Evolutionary conservation across 2,888 invertebrate species (phyloP), one percentile per base, ranked within the genome.

Genomic region (Argyresthia goedartella): DNA sequence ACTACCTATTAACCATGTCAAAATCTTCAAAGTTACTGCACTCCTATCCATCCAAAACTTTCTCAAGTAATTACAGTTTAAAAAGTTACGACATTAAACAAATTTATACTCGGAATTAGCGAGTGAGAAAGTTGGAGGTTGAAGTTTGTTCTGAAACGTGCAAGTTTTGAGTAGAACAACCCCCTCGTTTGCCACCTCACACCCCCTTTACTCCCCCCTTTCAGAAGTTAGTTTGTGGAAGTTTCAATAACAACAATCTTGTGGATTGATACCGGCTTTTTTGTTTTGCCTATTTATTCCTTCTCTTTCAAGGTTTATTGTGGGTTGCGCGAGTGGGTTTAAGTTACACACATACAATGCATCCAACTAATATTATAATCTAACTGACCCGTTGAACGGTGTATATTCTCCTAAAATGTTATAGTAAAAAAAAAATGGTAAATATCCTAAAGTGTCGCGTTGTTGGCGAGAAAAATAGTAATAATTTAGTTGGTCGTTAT

Each of bases 31-130:
- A 76, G 69, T 75, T 70, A 59, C 57, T 76, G 73, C 69, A 69
- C 74, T 78, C 71, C 72, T 77, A 81, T 82, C 74, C 73, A 79
- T 81, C 71, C 67, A 66, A 11, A 77, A 81, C 68, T 81, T 77
- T 65, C 65, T 69, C 71, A 69, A 73, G 80, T 82, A 82, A 84
- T 85, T 81, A 82, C 77, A 76, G 81, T 81, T 84, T 78, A 84
- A 82, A 52, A 86, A 85, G 84, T 85, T 82, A 73, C 73, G 78
- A 81, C 84, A 81, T 86, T 81, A 84, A 84, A 82, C 81, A 84
- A 85, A 85, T 85, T 85, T 86, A 85, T 84, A 82, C 79, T 80
- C 68, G 67, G 77, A 82, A 85, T 85, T 82, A 85, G 81, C 71
- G 77, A 81, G 79, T 75, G 73, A 69, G 68, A 74, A 76, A 78